These are phyloP conservation scores for Crioceris asparagi DNA, from an alignment of 2,888 invertebrate species.

Conservation along the genomic window DNA sequence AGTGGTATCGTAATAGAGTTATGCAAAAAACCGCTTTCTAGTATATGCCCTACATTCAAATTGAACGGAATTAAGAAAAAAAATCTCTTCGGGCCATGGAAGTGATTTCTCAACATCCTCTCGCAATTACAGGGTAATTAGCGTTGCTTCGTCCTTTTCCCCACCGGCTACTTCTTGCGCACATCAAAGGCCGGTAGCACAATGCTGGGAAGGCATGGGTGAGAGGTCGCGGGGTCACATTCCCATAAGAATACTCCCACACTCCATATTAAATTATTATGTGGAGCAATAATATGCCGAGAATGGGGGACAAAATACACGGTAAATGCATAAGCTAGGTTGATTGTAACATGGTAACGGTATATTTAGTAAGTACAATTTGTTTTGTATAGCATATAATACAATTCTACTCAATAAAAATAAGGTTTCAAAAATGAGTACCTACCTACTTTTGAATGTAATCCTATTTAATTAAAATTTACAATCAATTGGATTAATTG, in stretches of 20 bases:
- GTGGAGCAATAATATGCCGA: constrained; percentile 22
- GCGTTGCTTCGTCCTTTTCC: constrained; percentile 25
- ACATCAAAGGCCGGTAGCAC: constrained; percentile 30
- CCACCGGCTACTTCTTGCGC: constrained; percentile 5
- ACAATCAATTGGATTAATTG: too few species aligned
- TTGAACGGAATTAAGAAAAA: too few species aligned
- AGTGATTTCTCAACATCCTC: constrained; percentile 37
- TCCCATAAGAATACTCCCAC: constrained; percentile 42
- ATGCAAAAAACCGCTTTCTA: too few species aligned
- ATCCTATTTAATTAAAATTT: too few species aligned
- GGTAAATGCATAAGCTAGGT: constrained; percentile 3
- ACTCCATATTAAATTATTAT: constrained; percentile 35
- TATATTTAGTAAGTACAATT: not conserved
- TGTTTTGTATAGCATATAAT: too few species aligned
- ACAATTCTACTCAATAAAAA: too few species aligned
- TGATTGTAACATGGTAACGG: constrained; percentile 7
- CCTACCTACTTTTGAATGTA: too few species aligned
- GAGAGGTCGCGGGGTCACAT: constrained; percentile 38
- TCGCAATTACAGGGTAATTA: constrained; percentile 39
- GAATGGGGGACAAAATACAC: constrained; percentile 14
- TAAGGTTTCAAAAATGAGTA: too few species aligned
- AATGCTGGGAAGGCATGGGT: constrained; percentile 39
- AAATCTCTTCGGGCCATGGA: too few species aligned
- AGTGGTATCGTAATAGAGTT: too few species aligned
- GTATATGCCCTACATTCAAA: too few species aligned